phyloP scores from a whole-genome alignment of 2,888 invertebrate genomes.

The Patella depressa region DNA sequence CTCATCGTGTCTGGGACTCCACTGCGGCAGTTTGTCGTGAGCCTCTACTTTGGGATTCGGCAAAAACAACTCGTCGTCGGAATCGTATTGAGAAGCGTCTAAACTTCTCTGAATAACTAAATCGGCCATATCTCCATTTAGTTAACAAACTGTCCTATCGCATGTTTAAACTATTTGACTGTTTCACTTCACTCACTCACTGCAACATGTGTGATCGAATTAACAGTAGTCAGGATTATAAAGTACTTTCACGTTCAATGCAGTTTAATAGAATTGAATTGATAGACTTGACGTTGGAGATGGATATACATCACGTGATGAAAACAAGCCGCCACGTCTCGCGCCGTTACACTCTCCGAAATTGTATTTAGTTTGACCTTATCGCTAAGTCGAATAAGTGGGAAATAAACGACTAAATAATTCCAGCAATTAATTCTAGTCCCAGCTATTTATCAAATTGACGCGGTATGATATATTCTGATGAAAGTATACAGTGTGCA shows the following conservation, averaged over 20 bases:
- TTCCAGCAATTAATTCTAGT: too few relatives aligned
- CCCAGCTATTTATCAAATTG: too few relatives aligned
- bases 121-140: neutral
- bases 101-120: neutral
- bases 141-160: too few relatives aligned
- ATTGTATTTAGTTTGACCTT: too few relatives aligned
- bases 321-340: conserved; percentile 4
- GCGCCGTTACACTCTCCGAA: too few relatives aligned
- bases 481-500: too few relatives aligned
- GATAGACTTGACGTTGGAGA: neutral
- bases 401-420: too few relatives aligned
- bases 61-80: conserved; percentile 23
- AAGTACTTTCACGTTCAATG: too few relatives aligned
- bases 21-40: neutral
- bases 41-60: conserved; percentile 8
- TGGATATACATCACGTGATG: neutral
- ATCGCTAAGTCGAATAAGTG: too few relatives aligned
- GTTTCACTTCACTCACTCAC: neutral
- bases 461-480: too few relatives aligned
- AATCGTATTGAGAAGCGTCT: conserved; percentile 14
- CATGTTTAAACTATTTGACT: neutral
- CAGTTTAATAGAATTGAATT: too few relatives aligned
- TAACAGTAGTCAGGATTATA: too few relatives aligned
- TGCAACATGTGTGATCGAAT: neutral
- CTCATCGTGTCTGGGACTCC: neutral